Evolutionary conservation across 2,797 vertebrate genomes (phyloP).

Genomic region (Hyperoplus immaculatus): DNA sequence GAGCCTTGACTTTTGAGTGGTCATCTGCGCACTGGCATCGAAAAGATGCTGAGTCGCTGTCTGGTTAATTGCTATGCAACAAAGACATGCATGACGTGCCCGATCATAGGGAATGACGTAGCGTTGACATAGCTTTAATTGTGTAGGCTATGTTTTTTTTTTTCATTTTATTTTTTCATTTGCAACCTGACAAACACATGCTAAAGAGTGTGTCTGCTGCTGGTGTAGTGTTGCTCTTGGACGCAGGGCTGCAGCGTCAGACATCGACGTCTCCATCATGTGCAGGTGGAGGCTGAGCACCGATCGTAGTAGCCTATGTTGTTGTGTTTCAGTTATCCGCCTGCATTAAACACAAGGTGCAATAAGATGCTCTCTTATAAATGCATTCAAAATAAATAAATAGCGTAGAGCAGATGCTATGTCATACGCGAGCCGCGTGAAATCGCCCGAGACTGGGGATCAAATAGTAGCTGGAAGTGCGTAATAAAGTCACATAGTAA

Average conservation of each 20-base stretch:
- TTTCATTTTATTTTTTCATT: no score
- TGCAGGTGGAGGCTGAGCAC: constrained; percentile 53
- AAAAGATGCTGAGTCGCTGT: constrained; percentile 38
- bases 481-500: constrained; percentile 58
- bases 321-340: constrained; percentile 14
- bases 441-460: constrained; percentile 20
- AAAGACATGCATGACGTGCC: constrained; percentile 37
- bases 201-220: not conserved
- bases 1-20: constrained; percentile 6
- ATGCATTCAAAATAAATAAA: not conserved
- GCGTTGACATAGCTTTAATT: not conserved
- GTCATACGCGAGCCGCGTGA: not conserved
- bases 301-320: constrained; percentile 37
- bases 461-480: constrained; percentile 9
- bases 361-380: no score
- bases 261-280: constrained; percentile 23
- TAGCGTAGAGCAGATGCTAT: not conserved
- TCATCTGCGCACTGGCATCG: constrained; percentile 22
- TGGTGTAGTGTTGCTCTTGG: constrained; percentile 8
- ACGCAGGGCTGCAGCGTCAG: constrained; percentile 4
- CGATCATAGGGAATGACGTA: not conserved
- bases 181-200: not conserved
- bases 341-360: no score
- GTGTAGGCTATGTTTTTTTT: no score
- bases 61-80: constrained; percentile 38